A percentile compares a stretch with the other conserved stretches of the same genome.
Evolutionary conservation across 1,140 invertebrate species (phyloP).

Genomic region (Calliphora vicina): DNA sequence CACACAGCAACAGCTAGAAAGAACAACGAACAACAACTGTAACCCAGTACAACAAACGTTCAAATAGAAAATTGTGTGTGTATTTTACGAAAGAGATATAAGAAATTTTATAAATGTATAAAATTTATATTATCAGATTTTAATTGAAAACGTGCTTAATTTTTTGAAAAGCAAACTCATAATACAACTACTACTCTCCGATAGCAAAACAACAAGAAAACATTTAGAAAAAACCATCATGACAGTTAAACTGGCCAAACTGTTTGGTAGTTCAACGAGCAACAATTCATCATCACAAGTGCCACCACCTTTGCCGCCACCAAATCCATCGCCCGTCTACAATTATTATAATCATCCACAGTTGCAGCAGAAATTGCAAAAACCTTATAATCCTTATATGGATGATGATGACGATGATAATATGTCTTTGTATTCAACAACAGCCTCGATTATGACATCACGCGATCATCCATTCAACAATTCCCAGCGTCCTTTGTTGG

Average conservation of each 20-base stretch:
- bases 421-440: slow-evolving; percentile 46
- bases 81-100: neutral
- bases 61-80: neutral
- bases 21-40: too few relatives aligned
- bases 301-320: slow-evolving; percentile 47
- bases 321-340: slow-evolving; percentile 47
- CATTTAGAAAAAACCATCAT: slow-evolving; percentile 38
- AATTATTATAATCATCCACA: slow-evolving; percentile 41
- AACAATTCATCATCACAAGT: neutral
- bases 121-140: slow-evolving; percentile 34
- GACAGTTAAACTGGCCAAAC: slow-evolving; percentile 58
- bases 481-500: slow-evolving; percentile 54
- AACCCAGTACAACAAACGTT: neutral
- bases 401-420: slow-evolving; percentile 51
- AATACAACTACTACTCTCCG: neutral
- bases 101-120: neutral
- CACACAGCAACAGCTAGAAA: neutral
- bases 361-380: slow-evolving; percentile 34
- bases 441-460: slow-evolving; percentile 49
- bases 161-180: neutral
- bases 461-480: slow-evolving; percentile 57
- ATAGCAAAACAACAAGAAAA: too few relatives aligned
- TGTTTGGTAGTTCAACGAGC: slow-evolving; percentile 45
- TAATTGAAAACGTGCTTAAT: slow-evolving; percentile 54
- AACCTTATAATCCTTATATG: slow-evolving; percentile 39